These are phyloP conservation scores for Riparia riparia DNA, from an alignment of 2,113 vertebrate species.

Conservation along the genomic window DNA sequence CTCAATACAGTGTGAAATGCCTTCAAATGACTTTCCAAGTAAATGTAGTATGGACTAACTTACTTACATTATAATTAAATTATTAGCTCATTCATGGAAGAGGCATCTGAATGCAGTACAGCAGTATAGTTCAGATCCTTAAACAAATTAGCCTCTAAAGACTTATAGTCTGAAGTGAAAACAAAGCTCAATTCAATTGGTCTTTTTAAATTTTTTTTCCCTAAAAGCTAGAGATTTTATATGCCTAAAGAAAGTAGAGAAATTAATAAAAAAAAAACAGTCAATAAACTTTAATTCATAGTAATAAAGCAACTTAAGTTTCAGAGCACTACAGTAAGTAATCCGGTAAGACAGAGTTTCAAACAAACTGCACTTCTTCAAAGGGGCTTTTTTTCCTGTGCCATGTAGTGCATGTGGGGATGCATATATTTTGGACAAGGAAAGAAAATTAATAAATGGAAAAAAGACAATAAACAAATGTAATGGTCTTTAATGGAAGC, in stretches of 20 bases:
- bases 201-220: not conserved
- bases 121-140: not conserved
- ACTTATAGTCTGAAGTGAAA: not conserved
- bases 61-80: not conserved
- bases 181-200: not conserved
- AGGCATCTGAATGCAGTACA: not conserved
- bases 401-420: not conserved
- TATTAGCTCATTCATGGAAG: not conserved
- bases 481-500: not conserved
- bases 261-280: slow-evolving; percentile 43
- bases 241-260: not conserved
- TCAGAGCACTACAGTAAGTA: slow-evolving; percentile 59
- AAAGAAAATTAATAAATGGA: slow-evolving; percentile 19
- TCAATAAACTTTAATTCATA: slow-evolving; percentile 44
- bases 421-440: not conserved
- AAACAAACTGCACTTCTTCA: slow-evolving; percentile 52
- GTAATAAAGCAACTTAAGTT: slow-evolving; percentile 63
- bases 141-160: not conserved
- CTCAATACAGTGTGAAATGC: not conserved
- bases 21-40: not conserved
- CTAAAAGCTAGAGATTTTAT: slow-evolving; percentile 8
- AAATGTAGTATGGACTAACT: not conserved
- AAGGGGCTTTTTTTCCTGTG: slow-evolving; percentile 12
- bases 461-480: slow-evolving; percentile 9
- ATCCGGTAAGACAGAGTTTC: slow-evolving; percentile 67